These are phyloP conservation scores for Trichogramma evanescens DNA, from an alignment of 2,888 invertebrate genomes.

Conservation along the genomic window DNA sequence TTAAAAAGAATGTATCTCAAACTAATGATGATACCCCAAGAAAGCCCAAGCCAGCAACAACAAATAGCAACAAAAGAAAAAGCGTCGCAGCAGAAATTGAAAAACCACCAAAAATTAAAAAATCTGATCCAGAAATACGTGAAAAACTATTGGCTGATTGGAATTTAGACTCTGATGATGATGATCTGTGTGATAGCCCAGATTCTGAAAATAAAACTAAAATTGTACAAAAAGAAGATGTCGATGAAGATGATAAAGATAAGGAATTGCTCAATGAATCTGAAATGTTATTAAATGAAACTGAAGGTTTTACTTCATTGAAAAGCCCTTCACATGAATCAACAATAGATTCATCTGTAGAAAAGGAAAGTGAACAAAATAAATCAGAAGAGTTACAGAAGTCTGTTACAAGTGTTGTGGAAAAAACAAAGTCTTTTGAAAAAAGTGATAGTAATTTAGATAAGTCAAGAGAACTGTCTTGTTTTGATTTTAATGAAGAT, in stretches of 20 bases:
- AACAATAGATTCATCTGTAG: slow-evolving; percentile 3
- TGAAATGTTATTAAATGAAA: slow-evolving; percentile 39
- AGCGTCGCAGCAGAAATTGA: slow-evolving; percentile 33
- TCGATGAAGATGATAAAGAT: slow-evolving; percentile 28
- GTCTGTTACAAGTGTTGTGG: slow-evolving; percentile 9
- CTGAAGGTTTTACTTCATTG: slow-evolving; percentile 30
- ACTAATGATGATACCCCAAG: slow-evolving; percentile 37
- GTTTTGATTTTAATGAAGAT: slow-evolving; percentile 74
- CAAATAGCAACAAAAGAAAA: slow-evolving; percentile 47
- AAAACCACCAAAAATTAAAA: slow-evolving; percentile 46
- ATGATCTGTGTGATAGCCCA: slow-evolving; percentile 26
- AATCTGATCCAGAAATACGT: slow-evolving; percentile 60
- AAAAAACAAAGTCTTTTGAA: slow-evolving; percentile 14
- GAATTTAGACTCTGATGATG: slow-evolving; percentile 59
- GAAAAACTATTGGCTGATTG: slow-evolving; percentile 70
- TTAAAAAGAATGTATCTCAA: slow-evolving; percentile 28
- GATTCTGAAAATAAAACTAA: slow-evolving; percentile 3
- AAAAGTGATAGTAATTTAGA: slow-evolving; percentile 21
- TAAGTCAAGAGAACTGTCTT: slow-evolving; percentile 46
- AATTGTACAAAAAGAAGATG: slow-evolving; percentile 11
- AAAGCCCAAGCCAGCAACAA: slow-evolving; percentile 15
- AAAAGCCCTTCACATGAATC: neutral
- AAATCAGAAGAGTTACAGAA: slow-evolving; percentile 6
- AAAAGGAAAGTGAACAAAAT: slow-evolving; percentile 16
- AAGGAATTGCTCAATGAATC: slow-evolving; percentile 35